These are phyloP conservation scores for Trissolcus brochymenae DNA, from an alignment of 2,888 invertebrate genomes.

Conservation along the genomic window DNA sequence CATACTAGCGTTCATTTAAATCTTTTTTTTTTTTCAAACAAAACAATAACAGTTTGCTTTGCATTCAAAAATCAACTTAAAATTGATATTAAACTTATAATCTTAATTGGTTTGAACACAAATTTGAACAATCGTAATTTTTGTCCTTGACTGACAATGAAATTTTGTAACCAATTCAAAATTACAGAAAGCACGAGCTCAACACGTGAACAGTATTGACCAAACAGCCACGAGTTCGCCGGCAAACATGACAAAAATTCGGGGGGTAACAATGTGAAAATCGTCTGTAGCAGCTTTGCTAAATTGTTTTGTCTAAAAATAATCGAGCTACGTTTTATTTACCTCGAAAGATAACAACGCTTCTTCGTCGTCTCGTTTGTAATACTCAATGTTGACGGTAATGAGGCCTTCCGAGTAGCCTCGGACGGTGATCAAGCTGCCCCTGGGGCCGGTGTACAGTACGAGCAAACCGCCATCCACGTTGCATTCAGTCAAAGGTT, in stretches of 20 bases:
- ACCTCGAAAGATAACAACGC: slow-evolving; percentile 87
- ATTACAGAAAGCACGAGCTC: background rate
- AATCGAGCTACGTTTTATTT: slow-evolving; percentile 66
- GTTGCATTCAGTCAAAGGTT: slow-evolving; percentile 82
- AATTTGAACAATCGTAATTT: no score
- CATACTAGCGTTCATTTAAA: no score
- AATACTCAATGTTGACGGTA: slow-evolving; percentile 90
- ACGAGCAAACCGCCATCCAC: slow-evolving; percentile 84
- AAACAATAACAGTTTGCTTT: no score
- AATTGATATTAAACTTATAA: no score
- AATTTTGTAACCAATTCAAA: background rate
- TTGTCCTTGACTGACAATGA: no score
- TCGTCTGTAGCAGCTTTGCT: slow-evolving; percentile 4
- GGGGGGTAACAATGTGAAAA: slow-evolving; percentile 21
- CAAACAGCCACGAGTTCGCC: no score
- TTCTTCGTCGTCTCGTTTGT: slow-evolving; percentile 84
- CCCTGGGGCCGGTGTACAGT: slow-evolving; percentile 84
- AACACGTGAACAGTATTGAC: background rate
- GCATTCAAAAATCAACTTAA: no score
- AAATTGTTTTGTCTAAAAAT: slow-evolving; percentile 17
- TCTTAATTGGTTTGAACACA: no score
- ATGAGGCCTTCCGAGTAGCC: slow-evolving; percentile 86
- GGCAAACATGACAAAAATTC: no score
- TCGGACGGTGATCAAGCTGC: slow-evolving; percentile 83
- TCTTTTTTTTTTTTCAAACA: no score